Evolutionary conservation across 2,888 invertebrate species (phyloP), one percentile per base, ranked within the genome.

Genomic region (Argyresthia goedartella): DNA sequence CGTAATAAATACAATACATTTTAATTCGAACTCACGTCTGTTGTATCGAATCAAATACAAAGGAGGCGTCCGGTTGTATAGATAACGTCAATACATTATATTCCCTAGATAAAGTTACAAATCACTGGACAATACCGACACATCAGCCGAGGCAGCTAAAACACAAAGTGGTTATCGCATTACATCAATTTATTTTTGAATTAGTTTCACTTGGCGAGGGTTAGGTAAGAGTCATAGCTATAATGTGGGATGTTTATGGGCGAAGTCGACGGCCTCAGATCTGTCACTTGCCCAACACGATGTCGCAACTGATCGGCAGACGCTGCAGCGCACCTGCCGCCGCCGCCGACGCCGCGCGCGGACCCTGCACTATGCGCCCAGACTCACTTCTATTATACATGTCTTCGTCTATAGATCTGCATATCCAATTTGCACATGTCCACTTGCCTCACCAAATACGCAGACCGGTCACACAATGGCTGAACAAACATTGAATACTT

Each of bases 211-310:
- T 69, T 63, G 66, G 64, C 62, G 59, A 61, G 61, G 57, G 70
- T 82, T 80, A 76, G 76, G 81, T 81, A 82, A 81, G 60, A 55
- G 60, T 63, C 55, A 60, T 60, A 65, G 67, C 64, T 71, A 75
- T 78, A 76, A 76, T 74, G 76, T 79, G 73, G 76, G 78, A 79
- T 81, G 80, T 77, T 75, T 80, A 74, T 73, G 54, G 60, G 76
- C 69, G 67, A 61, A 72, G 76, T 70, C 75, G 81, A 73, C 75
- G 81, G 81, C 81, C 81, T 77, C 76, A 69, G 68, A 53, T 42
- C 50, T 41, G 33, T 36, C 50, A 41, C 78, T 84, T 84, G 76
- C 84, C 77, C 84, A 84, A 84, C 77, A 67, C 62, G 58, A 72
- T 84, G 81, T 77, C 81, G 84, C 81, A 84, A 84, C 75, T 71